These are phyloP conservation scores for Drosophila azteca DNA, from an alignment of 1,140 invertebrate genomes.

Conservation along the genomic window DNA sequence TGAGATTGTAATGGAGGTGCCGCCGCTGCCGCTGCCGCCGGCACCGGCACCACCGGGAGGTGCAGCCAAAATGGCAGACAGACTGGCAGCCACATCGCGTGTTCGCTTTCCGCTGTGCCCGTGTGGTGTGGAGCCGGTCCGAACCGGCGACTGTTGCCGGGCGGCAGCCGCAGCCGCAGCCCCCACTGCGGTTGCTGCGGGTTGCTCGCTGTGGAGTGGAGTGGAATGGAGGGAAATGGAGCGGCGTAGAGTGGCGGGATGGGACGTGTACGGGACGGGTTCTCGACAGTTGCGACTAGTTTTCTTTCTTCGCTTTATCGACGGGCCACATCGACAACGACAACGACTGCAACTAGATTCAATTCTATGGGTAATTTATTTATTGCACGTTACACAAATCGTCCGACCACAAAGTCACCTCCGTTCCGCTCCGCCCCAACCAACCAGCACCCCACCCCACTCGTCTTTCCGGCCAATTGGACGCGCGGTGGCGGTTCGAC, in stretches of 20 bases:
- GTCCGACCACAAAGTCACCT: constrained; percentile 38
- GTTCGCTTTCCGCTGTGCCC: constrained; percentile 59
- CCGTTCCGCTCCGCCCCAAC: neutral
- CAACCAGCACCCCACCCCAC: neutral
- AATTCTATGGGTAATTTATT: constrained; percentile 73
- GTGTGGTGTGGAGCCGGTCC: neutral
- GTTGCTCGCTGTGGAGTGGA: constrained; percentile 1
- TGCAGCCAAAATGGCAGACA: constrained; percentile 57
- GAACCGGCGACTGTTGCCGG: constrained; percentile 61
- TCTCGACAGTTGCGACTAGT: constrained; percentile 56
- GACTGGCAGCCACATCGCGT: constrained; percentile 68
- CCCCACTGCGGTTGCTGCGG: too few relatives aligned
- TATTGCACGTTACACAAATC: constrained; percentile 75
- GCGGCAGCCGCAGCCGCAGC: constrained; percentile 50
- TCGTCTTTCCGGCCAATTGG: constrained; percentile 35
- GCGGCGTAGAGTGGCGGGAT: neutral
- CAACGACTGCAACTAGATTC: constrained; percentile 51
- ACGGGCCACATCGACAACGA: constrained; percentile 51
- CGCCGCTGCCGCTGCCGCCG: constrained; percentile 21
- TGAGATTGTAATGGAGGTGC: constrained; percentile 28
- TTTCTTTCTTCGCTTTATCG: constrained; percentile 60
- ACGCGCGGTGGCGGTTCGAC: constrained; percentile 50
- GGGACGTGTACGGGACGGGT: constrained; percentile 5
- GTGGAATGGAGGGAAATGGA: neutral
- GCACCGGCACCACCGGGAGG: constrained; percentile 20